Evolutionary conservation across 1,140 invertebrate species (phyloP).

Genomic region (Goniozus legneri): DNA sequence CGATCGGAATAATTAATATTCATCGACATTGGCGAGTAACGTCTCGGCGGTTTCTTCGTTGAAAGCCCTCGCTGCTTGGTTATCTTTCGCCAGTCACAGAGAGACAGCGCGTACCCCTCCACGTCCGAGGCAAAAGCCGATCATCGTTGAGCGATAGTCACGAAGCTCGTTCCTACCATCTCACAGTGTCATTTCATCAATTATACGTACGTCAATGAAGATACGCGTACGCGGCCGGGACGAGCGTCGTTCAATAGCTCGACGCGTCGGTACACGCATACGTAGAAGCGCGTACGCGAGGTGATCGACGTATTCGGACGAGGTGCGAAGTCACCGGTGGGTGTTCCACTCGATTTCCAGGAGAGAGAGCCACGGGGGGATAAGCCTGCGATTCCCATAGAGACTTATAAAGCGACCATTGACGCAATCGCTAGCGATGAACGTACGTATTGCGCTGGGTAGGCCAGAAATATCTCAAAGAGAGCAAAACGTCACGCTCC

Average conservation of each 20-base stretch:
- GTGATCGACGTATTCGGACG: no score
- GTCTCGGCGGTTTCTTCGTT: conserved; percentile 12
- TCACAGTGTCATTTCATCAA: conserved; percentile 35
- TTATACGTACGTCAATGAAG: conserved; percentile 26
- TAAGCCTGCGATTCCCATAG: conserved; percentile 14
- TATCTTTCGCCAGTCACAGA: no score
- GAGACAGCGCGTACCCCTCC: no score
- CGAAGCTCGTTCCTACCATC: conserved; percentile 5
- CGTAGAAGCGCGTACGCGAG: background rate
- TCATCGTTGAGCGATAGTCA: no score
- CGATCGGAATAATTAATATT: conserved; percentile 42
- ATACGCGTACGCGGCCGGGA: conserved; percentile 7
- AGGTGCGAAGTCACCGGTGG: conserved; percentile 21
- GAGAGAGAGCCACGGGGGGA: conserved; percentile 10
- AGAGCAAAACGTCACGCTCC: conserved; percentile 21
- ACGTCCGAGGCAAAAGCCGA: no score
- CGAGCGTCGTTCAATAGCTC: conserved; percentile 6
- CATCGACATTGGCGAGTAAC: conserved; percentile 21
- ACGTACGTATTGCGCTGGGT: no score
- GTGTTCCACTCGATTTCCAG: conserved; percentile 22
- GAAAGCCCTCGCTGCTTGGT: conserved; percentile 4
- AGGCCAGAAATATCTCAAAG: conserved; percentile 29
- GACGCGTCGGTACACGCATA: background rate
- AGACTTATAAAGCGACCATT: conserved; percentile 10
- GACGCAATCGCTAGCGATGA: no score